Evolutionary conservation across 2,113 vertebrate genomes (phyloP).

Genomic region (Burhinus oedicnemus): DNA sequence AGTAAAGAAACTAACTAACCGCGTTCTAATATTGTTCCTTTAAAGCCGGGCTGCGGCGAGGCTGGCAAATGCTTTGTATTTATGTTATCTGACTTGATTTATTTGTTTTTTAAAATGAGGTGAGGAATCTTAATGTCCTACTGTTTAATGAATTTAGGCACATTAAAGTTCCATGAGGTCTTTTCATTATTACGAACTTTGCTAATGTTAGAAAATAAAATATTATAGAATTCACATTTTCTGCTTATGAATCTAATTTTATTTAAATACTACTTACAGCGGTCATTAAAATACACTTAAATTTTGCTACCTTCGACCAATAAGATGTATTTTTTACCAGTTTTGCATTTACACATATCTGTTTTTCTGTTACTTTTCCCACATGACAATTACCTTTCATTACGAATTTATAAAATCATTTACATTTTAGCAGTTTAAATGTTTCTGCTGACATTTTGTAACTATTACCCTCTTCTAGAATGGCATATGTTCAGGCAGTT

Average conservation of each 20-base stretch:
- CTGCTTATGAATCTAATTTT: constrained; percentile 78
- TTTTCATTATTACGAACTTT: constrained; percentile 80
- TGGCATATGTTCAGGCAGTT: constrained; percentile 92
- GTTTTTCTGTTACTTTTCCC: constrained; percentile 83
- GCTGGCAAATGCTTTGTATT: constrained; percentile 38
- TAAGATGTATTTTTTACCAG: constrained; percentile 74
- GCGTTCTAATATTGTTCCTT: constrained; percentile 62
- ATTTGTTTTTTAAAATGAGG: constrained; percentile 71
- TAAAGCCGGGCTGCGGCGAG: constrained; percentile 45
- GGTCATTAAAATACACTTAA: constrained; percentile 81
- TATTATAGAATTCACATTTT: constrained; percentile 83
- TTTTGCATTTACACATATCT: constrained; percentile 79
- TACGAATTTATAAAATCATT: constrained; percentile 96
- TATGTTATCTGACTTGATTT: constrained; percentile 72
- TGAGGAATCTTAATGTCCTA: constrained; percentile 64
- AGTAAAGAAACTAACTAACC: constrained; percentile 70
- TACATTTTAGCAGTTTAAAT: constrained; percentile 89
- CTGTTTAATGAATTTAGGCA: constrained; percentile 72
- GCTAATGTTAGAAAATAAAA: constrained; percentile 83
- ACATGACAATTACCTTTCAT: constrained; percentile 93
- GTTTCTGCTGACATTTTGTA: constrained; percentile 97
- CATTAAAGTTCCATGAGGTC: constrained; percentile 80
- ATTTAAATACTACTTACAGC: constrained; percentile 79
- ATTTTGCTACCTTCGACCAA: constrained; percentile 72
- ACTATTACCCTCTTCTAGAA: constrained; percentile 91